Conservation (phyloP, 2,797 vertebrate genomes). For the Chromis chromis region DNA sequence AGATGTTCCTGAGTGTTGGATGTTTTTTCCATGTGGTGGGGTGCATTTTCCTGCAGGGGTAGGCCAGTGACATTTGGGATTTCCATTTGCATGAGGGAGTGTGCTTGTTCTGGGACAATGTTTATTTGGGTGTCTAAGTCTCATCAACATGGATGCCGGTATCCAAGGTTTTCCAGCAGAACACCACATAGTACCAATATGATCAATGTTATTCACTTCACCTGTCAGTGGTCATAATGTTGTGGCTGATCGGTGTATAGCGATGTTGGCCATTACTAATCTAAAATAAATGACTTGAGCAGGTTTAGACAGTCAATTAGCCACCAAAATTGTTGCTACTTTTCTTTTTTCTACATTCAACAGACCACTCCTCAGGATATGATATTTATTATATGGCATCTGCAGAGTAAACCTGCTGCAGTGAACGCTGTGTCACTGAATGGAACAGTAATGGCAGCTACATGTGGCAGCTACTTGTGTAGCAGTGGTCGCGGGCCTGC, state of each 20-base stretch:
- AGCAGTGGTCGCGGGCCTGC: constrained; percentile 47
- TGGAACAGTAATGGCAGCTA: constrained; percentile 47
- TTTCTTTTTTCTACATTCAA: constrained; percentile 1
- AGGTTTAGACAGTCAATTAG: not conserved
- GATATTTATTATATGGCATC: not conserved
- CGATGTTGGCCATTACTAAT: not conserved
- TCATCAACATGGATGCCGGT: too few species aligned
- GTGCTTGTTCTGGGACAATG: too few species aligned
- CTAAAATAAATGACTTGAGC: constrained; percentile 7
- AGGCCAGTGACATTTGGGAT: too few species aligned
- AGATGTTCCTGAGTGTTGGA: too few species aligned
- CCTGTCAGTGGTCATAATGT: too few species aligned
- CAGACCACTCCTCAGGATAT: not conserved
- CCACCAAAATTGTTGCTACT: not conserved
- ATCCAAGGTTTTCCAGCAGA: too few species aligned
- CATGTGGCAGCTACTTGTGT: constrained; percentile 52
- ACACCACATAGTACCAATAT: too few species aligned
- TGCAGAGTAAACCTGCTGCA: constrained; percentile 6
- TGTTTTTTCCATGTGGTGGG: too few species aligned
- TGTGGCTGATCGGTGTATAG: not conserved
- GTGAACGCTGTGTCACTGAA: constrained; percentile 31
- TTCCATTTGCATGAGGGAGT: too few species aligned
- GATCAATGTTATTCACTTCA: too few species aligned
- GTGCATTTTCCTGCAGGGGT: too few species aligned
- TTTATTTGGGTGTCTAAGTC: too few species aligned